Base-by-base conservation (phyloP, 2,797 vertebrate genomes). In the Antrozous pallidus region DNA sequence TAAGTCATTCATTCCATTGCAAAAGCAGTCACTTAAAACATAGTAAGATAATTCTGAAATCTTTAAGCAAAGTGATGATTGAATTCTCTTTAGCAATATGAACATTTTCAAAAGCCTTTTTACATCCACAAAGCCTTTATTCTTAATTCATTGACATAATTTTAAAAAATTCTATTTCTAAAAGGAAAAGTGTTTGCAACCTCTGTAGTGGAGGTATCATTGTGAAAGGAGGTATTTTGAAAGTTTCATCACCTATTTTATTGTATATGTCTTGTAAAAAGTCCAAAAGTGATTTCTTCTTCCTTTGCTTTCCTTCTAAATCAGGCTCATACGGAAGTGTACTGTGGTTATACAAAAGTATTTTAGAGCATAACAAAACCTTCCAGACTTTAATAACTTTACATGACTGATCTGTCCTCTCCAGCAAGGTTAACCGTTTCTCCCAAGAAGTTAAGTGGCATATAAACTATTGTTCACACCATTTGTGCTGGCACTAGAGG, bases 391-490 rank as follows among this genome's bases (percentile, higher is more conserved):
- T 98, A 98, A 98, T 98, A 98, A 98, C 98, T 98, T 96, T 98
- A 98, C 97, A 97, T 98, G 98, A 98, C 98, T 98, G 97, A 98
- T 98, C 97, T 98, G 97, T 98, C 97, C 98, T 98, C 95, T 97
- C 98, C 93, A 97, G 98, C 97, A 98, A 98, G 98, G 98, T 98
- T 98, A 98, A 98, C 98, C 95, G 97, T 97, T 98, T 98, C 97
- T 98, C 97, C 98, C 98, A 98, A 98, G 98, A 98, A 98, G 98
- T 98, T 98, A 98, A 98, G 98, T 98, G 98, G 98, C 97, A 98
- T 98, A 98, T 98, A 98, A 98, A 98, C 98, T 98, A 98, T 98
- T 98, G 98, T 98, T 98, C 98, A 98, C 97, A 98, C 97, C 97
- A 98, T 98, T 98, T 98, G 98, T 98, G 98, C 97, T 98, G 98